These are phyloP conservation scores for Poeciliopsis occidentalis DNA, from an alignment of 2,113 vertebrate species.

Conservation along the genomic window DNA sequence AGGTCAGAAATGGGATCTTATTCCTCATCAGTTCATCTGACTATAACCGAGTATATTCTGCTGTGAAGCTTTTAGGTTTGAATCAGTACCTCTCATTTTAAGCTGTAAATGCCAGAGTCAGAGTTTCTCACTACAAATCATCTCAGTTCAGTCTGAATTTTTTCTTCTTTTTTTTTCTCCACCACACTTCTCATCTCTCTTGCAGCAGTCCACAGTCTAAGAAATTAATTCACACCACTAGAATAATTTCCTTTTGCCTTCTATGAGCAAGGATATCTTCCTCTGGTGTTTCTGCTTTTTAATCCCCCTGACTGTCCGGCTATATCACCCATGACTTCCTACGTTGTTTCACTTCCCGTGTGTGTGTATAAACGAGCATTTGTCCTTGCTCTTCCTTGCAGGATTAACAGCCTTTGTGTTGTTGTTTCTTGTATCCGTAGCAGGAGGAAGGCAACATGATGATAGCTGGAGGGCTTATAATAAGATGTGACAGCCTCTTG, in stretches of 20 bases:
- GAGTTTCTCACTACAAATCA: slow-evolving; percentile 43
- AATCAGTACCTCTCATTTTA: slow-evolving; percentile 44
- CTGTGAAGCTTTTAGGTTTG: slow-evolving; percentile 27
- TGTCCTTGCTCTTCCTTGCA: slow-evolving; percentile 21
- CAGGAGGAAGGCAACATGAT: slow-evolving; percentile 53
- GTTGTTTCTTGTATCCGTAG: slow-evolving; percentile 28
- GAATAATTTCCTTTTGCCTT: slow-evolving; percentile 38
- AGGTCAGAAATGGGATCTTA: slow-evolving; percentile 25
- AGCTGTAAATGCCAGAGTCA: slow-evolving; percentile 49
- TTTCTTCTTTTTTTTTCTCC: too few relatives aligned
- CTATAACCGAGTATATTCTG: slow-evolving; percentile 20
- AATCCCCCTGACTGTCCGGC: slow-evolving; percentile 26
- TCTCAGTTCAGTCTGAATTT: slow-evolving; percentile 5
- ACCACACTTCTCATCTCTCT: slow-evolving; percentile 1
- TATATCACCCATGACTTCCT: slow-evolving; percentile 38
- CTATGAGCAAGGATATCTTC: slow-evolving; percentile 18
- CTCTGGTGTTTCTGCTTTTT: slow-evolving; percentile 28
- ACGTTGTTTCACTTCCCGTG: slow-evolving; percentile 1
- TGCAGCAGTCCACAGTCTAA: not conserved
- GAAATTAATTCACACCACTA: slow-evolving; percentile 21
- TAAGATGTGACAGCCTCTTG: slow-evolving; percentile 30
- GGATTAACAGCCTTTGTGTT: not conserved
- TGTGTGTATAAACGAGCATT: slow-evolving; percentile 26
- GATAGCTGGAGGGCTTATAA: slow-evolving; percentile 37
- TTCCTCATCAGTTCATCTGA: slow-evolving; percentile 25